These are phyloP conservation scores for Antrozous pallidus DNA, from an alignment of 2,797 vertebrate species.

Conservation along the genomic window DNA sequence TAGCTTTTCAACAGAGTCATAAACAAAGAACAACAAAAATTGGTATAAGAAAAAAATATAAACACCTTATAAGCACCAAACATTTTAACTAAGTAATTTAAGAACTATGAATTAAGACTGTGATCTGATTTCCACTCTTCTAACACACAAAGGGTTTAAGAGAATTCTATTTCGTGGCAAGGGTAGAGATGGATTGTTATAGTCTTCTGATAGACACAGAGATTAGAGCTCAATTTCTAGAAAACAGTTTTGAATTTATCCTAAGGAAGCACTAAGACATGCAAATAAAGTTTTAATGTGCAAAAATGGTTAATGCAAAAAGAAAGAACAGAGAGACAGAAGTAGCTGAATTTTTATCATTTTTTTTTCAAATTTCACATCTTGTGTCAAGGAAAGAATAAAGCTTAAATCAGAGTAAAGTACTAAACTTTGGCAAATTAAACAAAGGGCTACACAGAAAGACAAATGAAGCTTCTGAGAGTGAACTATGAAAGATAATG, in stretches of 20 bases:
- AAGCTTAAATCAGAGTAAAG: conserved; percentile 34
- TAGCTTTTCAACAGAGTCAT: background rate
- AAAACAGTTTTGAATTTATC: background rate
- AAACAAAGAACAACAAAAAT: background rate
- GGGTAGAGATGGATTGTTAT: background rate
- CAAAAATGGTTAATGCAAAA: background rate
- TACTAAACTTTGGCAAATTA: conserved; percentile 44
- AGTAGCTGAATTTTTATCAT: background rate
- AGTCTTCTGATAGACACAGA: background rate
- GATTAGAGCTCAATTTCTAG: background rate
- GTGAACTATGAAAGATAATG: conserved; percentile 49
- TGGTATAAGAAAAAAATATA: background rate
- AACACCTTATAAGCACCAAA: background rate
- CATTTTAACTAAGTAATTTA: background rate
- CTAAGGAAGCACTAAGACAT: background rate
- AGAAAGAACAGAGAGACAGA: background rate
- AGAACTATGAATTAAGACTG: background rate
- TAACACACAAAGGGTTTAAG: background rate
- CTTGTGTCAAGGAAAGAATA: background rate
- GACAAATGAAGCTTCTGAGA: conserved; percentile 48
- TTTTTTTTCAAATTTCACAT: conserved; percentile 30
- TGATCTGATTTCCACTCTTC: background rate
- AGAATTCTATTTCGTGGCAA: background rate
- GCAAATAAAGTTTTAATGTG: background rate
- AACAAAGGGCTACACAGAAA: conserved; percentile 55